Conservation (phyloP, 2,888 invertebrate genomes). For the Phortica okadai region DNA sequence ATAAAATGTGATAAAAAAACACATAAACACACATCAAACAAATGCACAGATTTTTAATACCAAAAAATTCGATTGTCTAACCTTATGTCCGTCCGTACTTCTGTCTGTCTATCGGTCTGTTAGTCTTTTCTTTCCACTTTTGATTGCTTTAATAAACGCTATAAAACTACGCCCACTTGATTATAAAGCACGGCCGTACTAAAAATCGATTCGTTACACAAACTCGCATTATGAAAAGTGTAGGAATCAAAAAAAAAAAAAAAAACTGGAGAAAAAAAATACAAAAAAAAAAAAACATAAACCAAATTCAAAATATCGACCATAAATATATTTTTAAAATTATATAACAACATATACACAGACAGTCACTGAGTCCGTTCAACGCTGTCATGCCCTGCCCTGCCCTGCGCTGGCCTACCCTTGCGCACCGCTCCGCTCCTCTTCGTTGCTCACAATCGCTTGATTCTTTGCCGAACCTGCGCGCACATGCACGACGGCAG, state of each 20-base stretch:
- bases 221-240: neutral
- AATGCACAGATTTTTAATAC: neutral
- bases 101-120: neutral
- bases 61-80: neutral
- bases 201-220: conserved; percentile 30
- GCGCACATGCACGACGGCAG: conserved; percentile 1
- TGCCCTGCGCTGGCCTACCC: too few species aligned
- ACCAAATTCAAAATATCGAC: conserved; percentile 15
- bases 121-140: neutral
- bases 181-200: neutral
- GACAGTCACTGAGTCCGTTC: conserved; percentile 19
- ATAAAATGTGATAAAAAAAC: conserved; percentile 7
- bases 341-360: conserved; percentile 50
- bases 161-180: conserved; percentile 28
- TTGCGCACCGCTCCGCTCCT: too few species aligned
- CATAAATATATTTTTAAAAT: conserved; percentile 38
- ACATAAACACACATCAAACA: neutral
- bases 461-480: too few species aligned
- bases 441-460: too few species aligned
- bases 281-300: neutral
- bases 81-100: neutral
- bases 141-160: conserved; percentile 20
- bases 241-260: neutral
- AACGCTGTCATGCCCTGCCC: neutral
- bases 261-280: neutral